phyloP scores from a whole-genome alignment of 2,888 invertebrate species.

The Junonia oenone region DNA sequence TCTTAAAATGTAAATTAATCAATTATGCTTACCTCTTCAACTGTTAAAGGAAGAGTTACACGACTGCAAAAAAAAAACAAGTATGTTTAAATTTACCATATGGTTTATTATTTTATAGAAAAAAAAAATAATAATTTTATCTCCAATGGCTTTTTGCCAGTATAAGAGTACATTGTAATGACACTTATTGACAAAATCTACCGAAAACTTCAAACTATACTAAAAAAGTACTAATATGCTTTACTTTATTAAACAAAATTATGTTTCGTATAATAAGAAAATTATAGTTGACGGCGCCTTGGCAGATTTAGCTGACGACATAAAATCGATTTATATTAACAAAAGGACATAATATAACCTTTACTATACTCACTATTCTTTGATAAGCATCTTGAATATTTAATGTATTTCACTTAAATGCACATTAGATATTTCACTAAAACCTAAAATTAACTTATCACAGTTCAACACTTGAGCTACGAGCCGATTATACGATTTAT shows the following conservation, averaged over 20 bases:
- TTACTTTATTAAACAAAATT: slow-evolving; percentile 14
- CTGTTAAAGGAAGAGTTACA: slow-evolving; percentile 96
- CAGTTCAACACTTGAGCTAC: slow-evolving; percentile 74
- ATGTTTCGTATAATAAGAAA: neutral
- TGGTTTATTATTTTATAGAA: slow-evolving; percentile 5
- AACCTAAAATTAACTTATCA: slow-evolving; percentile 68
- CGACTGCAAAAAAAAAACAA: slow-evolving; percentile 85
- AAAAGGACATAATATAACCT: slow-evolving; percentile 59
- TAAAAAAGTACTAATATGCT: neutral
- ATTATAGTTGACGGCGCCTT: slow-evolving; percentile 2
- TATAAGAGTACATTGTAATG: slow-evolving; percentile 53
- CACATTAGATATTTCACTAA: slow-evolving; percentile 78
- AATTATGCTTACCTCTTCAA: slow-evolving; percentile 92
- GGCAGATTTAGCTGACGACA: slow-evolving; percentile 33
- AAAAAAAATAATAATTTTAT: neutral
- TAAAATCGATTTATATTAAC: slow-evolving; percentile 70
- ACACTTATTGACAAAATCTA: slow-evolving; percentile 55
- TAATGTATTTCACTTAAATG: slow-evolving; percentile 67
- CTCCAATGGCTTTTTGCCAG: slow-evolving; percentile 44
- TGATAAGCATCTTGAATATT: slow-evolving; percentile 82
- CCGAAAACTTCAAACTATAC: neutral
- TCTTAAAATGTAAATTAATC: neutral
- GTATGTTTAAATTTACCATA: slow-evolving; percentile 17
- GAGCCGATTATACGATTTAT: slow-evolving; percentile 64
- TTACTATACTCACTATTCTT: slow-evolving; percentile 83